Conservation (phyloP, 1,140 invertebrate genomes). For the Panagrolaimus sp. region DNA sequence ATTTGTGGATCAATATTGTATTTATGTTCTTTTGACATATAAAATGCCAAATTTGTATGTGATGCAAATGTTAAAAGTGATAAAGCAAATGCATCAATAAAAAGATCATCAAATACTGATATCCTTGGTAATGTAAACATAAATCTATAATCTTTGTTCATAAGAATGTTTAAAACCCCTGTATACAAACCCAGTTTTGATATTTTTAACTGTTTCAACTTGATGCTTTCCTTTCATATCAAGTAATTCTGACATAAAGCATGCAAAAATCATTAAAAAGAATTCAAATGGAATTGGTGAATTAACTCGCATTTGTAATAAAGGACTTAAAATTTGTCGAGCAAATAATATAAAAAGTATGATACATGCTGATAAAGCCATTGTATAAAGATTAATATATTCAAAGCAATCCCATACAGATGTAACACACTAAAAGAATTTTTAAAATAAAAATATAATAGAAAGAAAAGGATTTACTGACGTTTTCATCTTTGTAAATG, state of each 20-base stretch:
- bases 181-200: constrained; percentile 16
- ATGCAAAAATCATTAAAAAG: constrained; percentile 37
- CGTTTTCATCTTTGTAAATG: background rate
- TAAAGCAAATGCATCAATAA: constrained; percentile 33
- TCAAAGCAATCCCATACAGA: constrained; percentile 44
- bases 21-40: constrained; percentile 33
- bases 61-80: constrained; percentile 34
- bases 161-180: background rate
- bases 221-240: constrained; percentile 26
- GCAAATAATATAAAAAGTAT: constrained; percentile 35
- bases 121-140: constrained; percentile 30
- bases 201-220: constrained; percentile 32
- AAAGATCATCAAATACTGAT: constrained; percentile 23
- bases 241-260: constrained; percentile 34
- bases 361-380: constrained; percentile 34
- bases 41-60: constrained; percentile 28
- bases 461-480: background rate
- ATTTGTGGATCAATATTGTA: constrained; percentile 32
- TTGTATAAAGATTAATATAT: constrained; percentile 39
- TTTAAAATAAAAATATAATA: background rate
- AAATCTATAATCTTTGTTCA: constrained; percentile 19
- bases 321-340: constrained; percentile 40
- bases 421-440: constrained; percentile 38
- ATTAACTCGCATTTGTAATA: constrained; percentile 33
- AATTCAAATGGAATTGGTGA: constrained; percentile 44